Evolutionary conservation across 2,113 vertebrate species (phyloP), one percentile per base, ranked within the genome.

Genomic region (Smithornis capensis): DNA sequence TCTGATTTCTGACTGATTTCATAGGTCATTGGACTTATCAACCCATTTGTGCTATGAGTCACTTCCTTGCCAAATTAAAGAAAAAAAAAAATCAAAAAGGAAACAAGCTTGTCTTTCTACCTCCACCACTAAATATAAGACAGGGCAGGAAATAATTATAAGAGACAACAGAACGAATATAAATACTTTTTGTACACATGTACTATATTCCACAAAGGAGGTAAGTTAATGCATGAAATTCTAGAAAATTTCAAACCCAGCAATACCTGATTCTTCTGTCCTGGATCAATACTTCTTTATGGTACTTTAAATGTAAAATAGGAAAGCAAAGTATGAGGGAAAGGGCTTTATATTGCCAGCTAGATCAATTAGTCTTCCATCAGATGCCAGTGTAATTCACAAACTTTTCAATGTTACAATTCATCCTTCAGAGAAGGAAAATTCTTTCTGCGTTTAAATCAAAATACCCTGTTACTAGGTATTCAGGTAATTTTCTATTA

Each of bases 1-100:
- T 86, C 67, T 45, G 67, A 95, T 89, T 82, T 83, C 75, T 90
- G 64, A 75, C 73, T 57, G 35, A 91, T 90, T 90, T 79, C 75
- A 92, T 67, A 50, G 15, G 50, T 63, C 73, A 67, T 23, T 92
- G 44, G 44, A 57, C 40, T 74, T 78, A 65, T 38, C 73, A 83
- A 40, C 14, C 45, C 45, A 21, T 96, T 90, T 92, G 83, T 88
- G 4, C 35, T 86, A 53, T 63, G 35, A 89, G 44, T 75, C 37
- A 78, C 38, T 78, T 87, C 60, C 38, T 63, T 83, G n/a, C 23
- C 35, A 70, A 23, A 50, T 1, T 33, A 63, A 31, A 7, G 45
- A 70, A 35, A 68, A n/a, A 75, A 28, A 31, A 64, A 15, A 47
- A 65, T 75, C 29, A 64, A 23, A 77, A 87, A 67, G 42, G 15